phyloP scores from a whole-genome alignment of 2,888 invertebrate genomes.

The Cerastis leucographa region DNA sequence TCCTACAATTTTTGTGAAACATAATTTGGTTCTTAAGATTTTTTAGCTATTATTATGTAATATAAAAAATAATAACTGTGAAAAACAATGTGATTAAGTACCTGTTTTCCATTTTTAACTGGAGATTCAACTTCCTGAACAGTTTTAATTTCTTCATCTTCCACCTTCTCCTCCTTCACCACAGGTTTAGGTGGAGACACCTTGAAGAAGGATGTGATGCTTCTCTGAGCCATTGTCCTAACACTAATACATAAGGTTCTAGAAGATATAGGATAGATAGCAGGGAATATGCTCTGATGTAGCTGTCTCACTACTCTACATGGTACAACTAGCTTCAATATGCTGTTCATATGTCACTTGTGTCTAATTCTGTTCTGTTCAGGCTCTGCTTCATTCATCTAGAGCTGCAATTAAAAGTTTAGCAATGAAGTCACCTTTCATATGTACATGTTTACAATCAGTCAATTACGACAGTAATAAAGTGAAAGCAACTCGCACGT shows the following conservation, averaged over 20 bases:
- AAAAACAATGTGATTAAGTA: slow-evolving; percentile 38
- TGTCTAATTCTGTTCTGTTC: neutral
- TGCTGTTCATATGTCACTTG: slow-evolving; percentile 62
- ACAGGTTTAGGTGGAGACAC: slow-evolving; percentile 79
- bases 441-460: neutral
- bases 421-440: slow-evolving; percentile 1
- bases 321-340: slow-evolving; percentile 50
- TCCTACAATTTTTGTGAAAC: neutral
- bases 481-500: neutral
- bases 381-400: neutral
- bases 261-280: slow-evolving; percentile 7
- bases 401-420: slow-evolving; percentile 34
- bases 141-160: slow-evolving; percentile 53
- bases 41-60: neutral
- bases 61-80: neutral
- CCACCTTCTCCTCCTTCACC: slow-evolving; percentile 32
- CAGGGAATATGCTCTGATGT: slow-evolving; percentile 6
- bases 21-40: neutral
- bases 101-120: slow-evolving; percentile 64
- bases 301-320: slow-evolving; percentile 59
- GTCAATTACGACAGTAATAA: neutral
- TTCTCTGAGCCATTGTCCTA: slow-evolving; percentile 85
- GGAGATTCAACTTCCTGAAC: slow-evolving; percentile 47
- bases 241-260: slow-evolving; percentile 22
- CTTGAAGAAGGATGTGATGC: slow-evolving; percentile 87